These are phyloP conservation scores for Scylla paramamosain DNA, from an alignment of 1,140 invertebrate species.

Conservation along the genomic window DNA sequence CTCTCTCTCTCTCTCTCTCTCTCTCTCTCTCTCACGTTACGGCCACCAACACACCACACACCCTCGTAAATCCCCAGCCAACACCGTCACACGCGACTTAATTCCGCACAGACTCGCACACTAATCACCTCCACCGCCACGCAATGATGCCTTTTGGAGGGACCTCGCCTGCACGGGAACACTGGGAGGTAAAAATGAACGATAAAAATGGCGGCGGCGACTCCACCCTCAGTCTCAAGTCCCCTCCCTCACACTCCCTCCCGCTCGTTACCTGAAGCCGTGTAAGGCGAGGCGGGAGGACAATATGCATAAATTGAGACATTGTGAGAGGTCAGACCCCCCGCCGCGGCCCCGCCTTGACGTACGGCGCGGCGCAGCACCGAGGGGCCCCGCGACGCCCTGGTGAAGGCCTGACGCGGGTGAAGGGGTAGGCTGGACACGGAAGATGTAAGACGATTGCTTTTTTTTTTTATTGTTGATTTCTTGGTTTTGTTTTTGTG, in stretches of 20 bases:
- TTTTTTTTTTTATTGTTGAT: no score
- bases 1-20: conserved; percentile 9
- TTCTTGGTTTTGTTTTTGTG: no score
- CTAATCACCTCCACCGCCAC: not conserved
- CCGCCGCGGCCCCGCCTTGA: not conserved
- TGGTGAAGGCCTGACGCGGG: no score
- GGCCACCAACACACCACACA: no score
- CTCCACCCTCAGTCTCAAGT: not conserved
- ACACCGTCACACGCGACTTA: not conserved
- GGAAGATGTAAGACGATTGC: no score
- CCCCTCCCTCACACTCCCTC: not conserved
- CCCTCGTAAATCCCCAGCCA: not conserved
- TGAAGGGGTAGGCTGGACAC: no score
- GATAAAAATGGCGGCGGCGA: not conserved
- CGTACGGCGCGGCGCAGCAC: not conserved
- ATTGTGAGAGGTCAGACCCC: not conserved
- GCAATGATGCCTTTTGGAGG: not conserved
- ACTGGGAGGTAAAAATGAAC: no score
- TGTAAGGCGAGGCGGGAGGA: conserved; percentile 16
- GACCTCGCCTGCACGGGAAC: no score
- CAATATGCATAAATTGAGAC: conserved; percentile 55
- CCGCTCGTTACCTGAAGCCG: not conserved
- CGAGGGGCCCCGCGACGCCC: no score
- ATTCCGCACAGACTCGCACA: not conserved
- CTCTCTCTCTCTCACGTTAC: not conserved